phyloP scores from a whole-genome alignment of 2,797 vertebrate genomes.

The Fistularia commersonii region DNA sequence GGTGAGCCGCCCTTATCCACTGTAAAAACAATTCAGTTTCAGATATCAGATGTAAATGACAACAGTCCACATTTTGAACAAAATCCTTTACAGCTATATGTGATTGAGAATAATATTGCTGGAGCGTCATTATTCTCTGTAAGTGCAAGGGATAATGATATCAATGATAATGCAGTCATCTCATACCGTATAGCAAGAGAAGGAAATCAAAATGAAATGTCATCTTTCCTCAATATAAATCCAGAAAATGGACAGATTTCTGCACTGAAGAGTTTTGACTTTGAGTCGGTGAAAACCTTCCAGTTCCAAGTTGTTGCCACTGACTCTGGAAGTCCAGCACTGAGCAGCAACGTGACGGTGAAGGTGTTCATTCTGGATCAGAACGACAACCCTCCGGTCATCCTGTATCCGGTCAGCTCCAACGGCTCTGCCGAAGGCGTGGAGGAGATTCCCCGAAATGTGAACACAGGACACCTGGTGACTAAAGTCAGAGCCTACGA shows the following conservation, averaged over 20 bases:
- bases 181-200: constrained; percentile 47
- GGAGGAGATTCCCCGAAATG: too few species aligned
- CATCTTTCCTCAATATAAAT: constrained; percentile 44
- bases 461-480: too few species aligned
- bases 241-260: constrained; percentile 37
- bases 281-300: constrained; percentile 55
- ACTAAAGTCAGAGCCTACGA: too few species aligned
- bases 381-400: constrained; percentile 58
- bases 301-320: constrained; percentile 50
- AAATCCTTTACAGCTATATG: constrained; percentile 51
- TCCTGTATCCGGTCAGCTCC: constrained; percentile 46
- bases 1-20: constrained; percentile 73
- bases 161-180: constrained; percentile 56
- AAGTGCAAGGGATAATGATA: constrained; percentile 55
- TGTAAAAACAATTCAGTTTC: constrained; percentile 40
- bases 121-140: constrained; percentile 57
- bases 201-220: constrained; percentile 7
- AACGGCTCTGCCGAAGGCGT: too few species aligned
- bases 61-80: constrained; percentile 57
- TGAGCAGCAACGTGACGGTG: constrained; percentile 49
- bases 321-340: constrained; percentile 50
- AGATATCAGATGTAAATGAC: constrained; percentile 69
- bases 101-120: constrained; percentile 68
- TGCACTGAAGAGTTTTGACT: constrained; percentile 32
- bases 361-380: constrained; percentile 59